Conservation (phyloP, 2,888 invertebrate genomes). For the Panopea generosa region DNA sequence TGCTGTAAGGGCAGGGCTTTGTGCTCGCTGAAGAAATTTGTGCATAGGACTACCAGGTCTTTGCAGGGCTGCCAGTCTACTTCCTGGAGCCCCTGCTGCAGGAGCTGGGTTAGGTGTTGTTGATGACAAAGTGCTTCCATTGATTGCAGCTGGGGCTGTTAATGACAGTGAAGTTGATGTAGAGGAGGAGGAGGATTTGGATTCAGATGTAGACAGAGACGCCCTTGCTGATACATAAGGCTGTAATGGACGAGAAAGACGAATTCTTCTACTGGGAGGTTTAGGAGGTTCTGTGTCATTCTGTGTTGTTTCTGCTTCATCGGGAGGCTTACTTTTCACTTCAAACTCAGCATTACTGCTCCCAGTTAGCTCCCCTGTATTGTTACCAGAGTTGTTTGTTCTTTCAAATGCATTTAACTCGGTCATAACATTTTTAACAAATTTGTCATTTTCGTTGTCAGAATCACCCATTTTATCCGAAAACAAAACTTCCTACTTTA, state of each 20-base stretch:
- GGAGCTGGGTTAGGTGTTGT: constrained; percentile 17
- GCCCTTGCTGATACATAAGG: constrained; percentile 37
- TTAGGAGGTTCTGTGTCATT: constrained; percentile 16
- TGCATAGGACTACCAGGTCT: constrained; percentile 65
- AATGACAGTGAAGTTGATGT: constrained; percentile 5
- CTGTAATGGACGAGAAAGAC: constrained; percentile 49
- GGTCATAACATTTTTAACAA: constrained; percentile 65
- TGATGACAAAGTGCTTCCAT: not conserved
- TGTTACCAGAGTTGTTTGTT: constrained; percentile 36
- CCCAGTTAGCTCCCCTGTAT: constrained; percentile 11
- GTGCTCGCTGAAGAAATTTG: constrained; percentile 46
- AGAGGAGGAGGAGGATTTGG: constrained; percentile 1
- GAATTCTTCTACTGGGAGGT: constrained; percentile 52
- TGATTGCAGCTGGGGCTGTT: not conserved
- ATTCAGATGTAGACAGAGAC: constrained; percentile 9
- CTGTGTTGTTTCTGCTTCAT: constrained; percentile 6
- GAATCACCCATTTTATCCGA: constrained; percentile 48
- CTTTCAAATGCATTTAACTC: constrained; percentile 66
- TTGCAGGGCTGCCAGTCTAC: constrained; percentile 58
- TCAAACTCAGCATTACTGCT: not conserved
- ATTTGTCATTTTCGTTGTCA: constrained; percentile 53
- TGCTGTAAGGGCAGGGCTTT: constrained; percentile 57
- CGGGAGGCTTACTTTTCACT: not conserved
- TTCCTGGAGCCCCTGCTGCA: constrained; percentile 46
- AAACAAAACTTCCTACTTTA: too few species aligned